phyloP scores from a whole-genome alignment of 2,113 vertebrate species.

The Pedionomus torquatus region DNA sequence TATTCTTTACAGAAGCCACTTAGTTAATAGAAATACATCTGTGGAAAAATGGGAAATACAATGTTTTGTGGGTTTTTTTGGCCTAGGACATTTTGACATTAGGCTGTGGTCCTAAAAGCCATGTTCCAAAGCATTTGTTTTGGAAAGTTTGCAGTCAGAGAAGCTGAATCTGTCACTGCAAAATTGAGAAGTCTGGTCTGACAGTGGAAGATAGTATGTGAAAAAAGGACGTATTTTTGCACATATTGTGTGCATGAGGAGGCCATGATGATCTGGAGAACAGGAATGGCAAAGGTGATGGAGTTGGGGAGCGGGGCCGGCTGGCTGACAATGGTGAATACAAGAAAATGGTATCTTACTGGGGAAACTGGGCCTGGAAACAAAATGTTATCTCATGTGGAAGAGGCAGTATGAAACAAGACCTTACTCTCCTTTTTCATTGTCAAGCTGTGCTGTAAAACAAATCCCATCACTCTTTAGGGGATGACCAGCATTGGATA shows the following conservation, averaged over 20 bases:
- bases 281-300: neutral
- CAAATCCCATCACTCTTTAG: neutral
- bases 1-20: neutral
- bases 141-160: neutral
- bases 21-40: neutral
- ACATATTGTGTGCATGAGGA: neutral
- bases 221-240: neutral
- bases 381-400: neutral
- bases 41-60: neutral
- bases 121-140: neutral
- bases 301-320: neutral
- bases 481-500: neutral
- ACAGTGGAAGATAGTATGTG: neutral
- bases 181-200: neutral
- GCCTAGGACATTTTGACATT: neutral
- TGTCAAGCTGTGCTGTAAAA: neutral
- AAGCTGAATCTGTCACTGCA: neutral
- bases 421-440: neutral
- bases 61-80: neutral
- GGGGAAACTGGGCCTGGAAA: neutral
- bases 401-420: neutral
- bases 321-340: neutral
- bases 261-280: neutral
- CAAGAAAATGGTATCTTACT: neutral
- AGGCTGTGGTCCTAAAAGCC: neutral